Conservation (phyloP, 2,888 invertebrate genomes). For the Cheilosia grossa region DNA sequence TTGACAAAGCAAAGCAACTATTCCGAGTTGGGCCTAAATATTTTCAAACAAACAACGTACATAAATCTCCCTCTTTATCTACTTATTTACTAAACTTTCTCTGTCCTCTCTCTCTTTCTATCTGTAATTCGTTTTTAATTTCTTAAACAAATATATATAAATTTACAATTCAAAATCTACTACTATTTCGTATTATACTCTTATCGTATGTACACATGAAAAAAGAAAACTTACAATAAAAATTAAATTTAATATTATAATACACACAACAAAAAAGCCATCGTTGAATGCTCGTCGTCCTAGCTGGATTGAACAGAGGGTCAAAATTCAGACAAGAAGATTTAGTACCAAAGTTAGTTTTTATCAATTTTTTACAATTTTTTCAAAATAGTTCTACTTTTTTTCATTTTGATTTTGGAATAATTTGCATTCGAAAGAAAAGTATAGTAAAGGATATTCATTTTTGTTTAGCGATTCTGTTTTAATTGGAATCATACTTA, state of each 20-base stretch:
- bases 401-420: constrained; percentile 35
- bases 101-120: constrained; percentile 37
- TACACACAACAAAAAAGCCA: constrained; percentile 79
- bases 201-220: constrained; percentile 48
- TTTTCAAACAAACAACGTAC: constrained; percentile 19
- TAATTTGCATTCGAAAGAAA: constrained; percentile 32
- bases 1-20: constrained; percentile 60
- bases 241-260: constrained; percentile 77
- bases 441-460: constrained; percentile 19
- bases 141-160: constrained; percentile 31
- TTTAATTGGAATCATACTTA: constrained; percentile 34
- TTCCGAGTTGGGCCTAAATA: constrained; percentile 72
- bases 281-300: constrained; percentile 83
- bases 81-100: constrained; percentile 15
- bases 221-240: constrained; percentile 68
- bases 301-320: constrained; percentile 84
- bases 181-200: constrained; percentile 26
- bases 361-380: constrained; percentile 65
- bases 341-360: constrained; percentile 84
- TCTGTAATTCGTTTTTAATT: constrained; percentile 17
- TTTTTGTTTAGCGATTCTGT: constrained; percentile 32
- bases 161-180: constrained; percentile 30
- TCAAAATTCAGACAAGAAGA: constrained; percentile 84
- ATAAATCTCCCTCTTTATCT: constrained; percentile 31
- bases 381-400: constrained; percentile 28